Percentiles rank a stretch among this genome's conserved stretches.
Conservation (phyloP, 2,113 vertebrate genomes). For the Gracilinanus agilis region DNA sequence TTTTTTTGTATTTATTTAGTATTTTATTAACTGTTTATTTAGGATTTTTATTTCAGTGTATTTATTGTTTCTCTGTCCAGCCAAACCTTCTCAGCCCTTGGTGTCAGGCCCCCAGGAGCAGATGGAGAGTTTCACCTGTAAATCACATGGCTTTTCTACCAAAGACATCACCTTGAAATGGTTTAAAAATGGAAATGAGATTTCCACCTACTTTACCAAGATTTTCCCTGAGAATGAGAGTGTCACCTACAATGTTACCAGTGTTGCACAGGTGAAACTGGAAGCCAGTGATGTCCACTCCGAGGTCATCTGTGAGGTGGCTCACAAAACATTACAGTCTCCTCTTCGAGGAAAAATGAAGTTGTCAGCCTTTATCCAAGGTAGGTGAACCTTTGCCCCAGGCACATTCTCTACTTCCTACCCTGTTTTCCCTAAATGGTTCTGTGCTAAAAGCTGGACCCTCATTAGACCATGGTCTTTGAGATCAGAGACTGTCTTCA, state of each 20-base stretch:
- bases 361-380: conserved; percentile 61
- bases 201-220: rapidly evolving
- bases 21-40: too few relatives aligned
- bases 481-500: background rate
- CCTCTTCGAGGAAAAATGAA: rapidly evolving
- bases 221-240: rapidly evolving
- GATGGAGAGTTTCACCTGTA: conserved; percentile 35
- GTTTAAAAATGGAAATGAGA: rapidly evolving
- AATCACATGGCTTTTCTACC: conserved; percentile 37
- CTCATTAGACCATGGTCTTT: too few relatives aligned
- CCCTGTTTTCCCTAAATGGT: too few relatives aligned
- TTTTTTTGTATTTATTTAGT: too few relatives aligned
- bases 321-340: background rate
- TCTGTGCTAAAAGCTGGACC: background rate
- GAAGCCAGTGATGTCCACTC: background rate
- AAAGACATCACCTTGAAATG: background rate
- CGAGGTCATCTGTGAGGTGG: conserved; percentile 39
- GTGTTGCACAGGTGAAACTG: background rate
- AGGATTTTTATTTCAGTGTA: too few relatives aligned
- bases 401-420: background rate
- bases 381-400: conserved; percentile 51
- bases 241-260: conserved; percentile 52
- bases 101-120: background rate
- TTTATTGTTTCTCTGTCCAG: conserved; percentile 36
- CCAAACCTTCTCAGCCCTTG: rapidly evolving